Evolutionary conservation across 2,888 invertebrate genomes (phyloP).

Genomic region (Melitaea athalia): DNA sequence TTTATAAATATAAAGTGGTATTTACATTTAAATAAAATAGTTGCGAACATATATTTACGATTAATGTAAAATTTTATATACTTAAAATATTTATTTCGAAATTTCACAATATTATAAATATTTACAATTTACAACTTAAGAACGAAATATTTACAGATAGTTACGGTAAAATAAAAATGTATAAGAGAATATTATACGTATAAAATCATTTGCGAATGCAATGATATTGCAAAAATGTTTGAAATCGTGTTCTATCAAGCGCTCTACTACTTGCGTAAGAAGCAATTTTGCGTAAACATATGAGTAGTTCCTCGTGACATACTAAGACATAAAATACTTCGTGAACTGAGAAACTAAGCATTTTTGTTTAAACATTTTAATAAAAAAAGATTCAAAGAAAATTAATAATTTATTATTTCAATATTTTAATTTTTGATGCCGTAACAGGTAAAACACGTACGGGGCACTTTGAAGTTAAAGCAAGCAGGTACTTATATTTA

Average conservation of each 20-base stretch:
- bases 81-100: neutral
- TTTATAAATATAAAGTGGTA: neutral
- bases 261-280: slow-evolving; percentile 29
- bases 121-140: no score
- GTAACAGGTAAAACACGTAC: slow-evolving; percentile 17
- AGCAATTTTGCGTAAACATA: slow-evolving; percentile 34
- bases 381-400: neutral
- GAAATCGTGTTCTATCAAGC: slow-evolving; percentile 32
- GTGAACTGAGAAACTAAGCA: neutral
- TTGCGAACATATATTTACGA: neutral
- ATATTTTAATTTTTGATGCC: neutral
- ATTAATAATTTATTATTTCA: neutral
- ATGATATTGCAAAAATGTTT: slow-evolving; percentile 22
- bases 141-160: no score
- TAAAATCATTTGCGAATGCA: slow-evolving; percentile 10
- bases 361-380: neutral
- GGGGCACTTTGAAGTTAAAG: slow-evolving; percentile 48
- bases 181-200: neutral
- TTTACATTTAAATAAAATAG: neutral
- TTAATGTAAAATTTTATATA: neutral
- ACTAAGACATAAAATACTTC: slow-evolving; percentile 14
- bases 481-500: slow-evolving; percentile 50
- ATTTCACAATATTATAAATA: no score
- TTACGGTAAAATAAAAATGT: neutral
- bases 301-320: slow-evolving; percentile 28